These are phyloP conservation scores for Cololabis saira DNA, from an alignment of 2,113 vertebrate genomes.

Conservation along the genomic window DNA sequence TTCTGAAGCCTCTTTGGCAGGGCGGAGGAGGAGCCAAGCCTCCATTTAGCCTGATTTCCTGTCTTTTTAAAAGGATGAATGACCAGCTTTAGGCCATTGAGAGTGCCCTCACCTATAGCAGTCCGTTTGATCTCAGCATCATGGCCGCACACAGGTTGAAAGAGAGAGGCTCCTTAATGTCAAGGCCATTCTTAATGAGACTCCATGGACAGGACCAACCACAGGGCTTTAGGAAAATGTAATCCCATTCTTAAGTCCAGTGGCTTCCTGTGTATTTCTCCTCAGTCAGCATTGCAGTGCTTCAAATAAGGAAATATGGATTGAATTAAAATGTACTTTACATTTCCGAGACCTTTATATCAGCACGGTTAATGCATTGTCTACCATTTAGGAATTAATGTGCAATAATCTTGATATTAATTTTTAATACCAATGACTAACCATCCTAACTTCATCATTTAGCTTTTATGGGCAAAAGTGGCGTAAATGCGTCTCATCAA, in stretches of 20 bases:
- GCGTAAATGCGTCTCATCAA: slow-evolving; percentile 33
- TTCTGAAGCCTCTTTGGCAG: slow-evolving; percentile 69
- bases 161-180: slow-evolving; percentile 74
- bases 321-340: neutral
- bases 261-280: slow-evolving; percentile 56
- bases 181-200: slow-evolving; percentile 78
- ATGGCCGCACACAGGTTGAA: slow-evolving; percentile 70
- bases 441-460: slow-evolving; percentile 47
- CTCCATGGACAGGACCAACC: slow-evolving; percentile 67
- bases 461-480: slow-evolving; percentile 36
- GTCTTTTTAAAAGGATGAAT: slow-evolving; percentile 80
- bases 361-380: slow-evolving; percentile 22
- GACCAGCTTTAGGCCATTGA: slow-evolving; percentile 77
- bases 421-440: slow-evolving; percentile 44
- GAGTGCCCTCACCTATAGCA: slow-evolving; percentile 71
- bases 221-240: slow-evolving; percentile 59
- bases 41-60: slow-evolving; percentile 82
- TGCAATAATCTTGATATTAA: slow-evolving; percentile 45
- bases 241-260: slow-evolving; percentile 61
- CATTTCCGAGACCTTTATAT: neutral
- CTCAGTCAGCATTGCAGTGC: neutral
- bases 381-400: slow-evolving; percentile 46
- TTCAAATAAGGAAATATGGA: no score
- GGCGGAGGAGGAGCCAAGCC: slow-evolving; percentile 57
- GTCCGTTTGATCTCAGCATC: slow-evolving; percentile 80